Conservation (phyloP, 2,113 vertebrate genomes). For the Pterocles burchelli region DNA sequence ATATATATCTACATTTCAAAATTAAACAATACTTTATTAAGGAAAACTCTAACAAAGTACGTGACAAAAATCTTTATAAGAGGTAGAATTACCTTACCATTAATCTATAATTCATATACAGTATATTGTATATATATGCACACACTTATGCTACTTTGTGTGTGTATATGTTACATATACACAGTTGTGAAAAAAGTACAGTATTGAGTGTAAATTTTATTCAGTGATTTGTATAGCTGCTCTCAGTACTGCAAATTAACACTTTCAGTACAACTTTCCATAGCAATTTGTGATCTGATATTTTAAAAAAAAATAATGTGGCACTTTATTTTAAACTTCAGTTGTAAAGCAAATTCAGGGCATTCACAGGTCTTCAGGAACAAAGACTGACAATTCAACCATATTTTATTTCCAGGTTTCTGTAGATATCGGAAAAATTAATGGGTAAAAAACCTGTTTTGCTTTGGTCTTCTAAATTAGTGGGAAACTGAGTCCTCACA, state of each 20-base stretch:
- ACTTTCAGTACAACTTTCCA: not conserved
- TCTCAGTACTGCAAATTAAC: constrained; percentile 64
- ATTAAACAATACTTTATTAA: constrained; percentile 68
- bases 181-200: constrained; percentile 62
- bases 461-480: not conserved
- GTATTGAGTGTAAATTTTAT: constrained; percentile 61
- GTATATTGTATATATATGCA: constrained; percentile 65
- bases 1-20: constrained; percentile 67
- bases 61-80: constrained; percentile 69
- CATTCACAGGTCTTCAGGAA: not conserved
- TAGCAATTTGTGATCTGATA: not conserved
- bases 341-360: not conserved
- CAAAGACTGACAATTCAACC: not conserved
- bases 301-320: not conserved
- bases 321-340: not conserved
- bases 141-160: constrained; percentile 65
- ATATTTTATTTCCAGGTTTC: constrained; percentile 19
- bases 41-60: constrained; percentile 77
- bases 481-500: not conserved
- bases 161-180: constrained; percentile 62
- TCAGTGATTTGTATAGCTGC: constrained; percentile 68
- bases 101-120: constrained; percentile 67
- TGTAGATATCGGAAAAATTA: not conserved
- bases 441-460: not conserved
- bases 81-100: constrained; percentile 76